Evolutionary conservation across 2,888 invertebrate genomes (phyloP).

Genomic region (Megalurothrips usitatus): DNA sequence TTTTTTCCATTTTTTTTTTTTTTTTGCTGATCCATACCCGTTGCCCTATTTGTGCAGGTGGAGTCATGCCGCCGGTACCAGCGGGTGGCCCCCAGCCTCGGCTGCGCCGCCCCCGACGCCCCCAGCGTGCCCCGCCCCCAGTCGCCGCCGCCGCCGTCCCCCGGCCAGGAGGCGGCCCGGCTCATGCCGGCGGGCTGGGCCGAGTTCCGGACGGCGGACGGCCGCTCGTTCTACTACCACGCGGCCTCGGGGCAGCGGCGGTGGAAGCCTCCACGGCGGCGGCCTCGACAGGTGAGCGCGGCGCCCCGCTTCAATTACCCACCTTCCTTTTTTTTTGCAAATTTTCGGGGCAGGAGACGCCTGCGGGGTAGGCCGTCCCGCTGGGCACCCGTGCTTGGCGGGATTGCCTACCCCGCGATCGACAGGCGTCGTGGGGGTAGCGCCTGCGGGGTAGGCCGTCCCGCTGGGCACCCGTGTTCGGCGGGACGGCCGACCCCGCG

Average conservation of each 20-base stretch:
- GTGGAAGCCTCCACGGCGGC: conserved; percentile 36
- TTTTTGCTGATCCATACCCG: not conserved
- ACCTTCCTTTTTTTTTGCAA: too few relatives aligned
- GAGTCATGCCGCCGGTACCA: conserved; percentile 10
- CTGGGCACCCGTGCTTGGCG: too few relatives aligned
- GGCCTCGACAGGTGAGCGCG: conserved; percentile 25
- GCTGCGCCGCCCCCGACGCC: conserved; percentile 11
- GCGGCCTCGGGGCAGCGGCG: conserved; percentile 34
- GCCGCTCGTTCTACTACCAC: conserved; percentile 36
- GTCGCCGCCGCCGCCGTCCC: conserved; percentile 35
- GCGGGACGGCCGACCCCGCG: too few relatives aligned
- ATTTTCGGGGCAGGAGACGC: too few relatives aligned
- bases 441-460: too few relatives aligned
- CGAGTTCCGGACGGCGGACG: conserved; percentile 34
- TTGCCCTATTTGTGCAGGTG: not conserved
- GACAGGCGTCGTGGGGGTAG: too few relatives aligned
- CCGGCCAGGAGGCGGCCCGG: conserved; percentile 33
- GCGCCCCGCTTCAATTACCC: not conserved
- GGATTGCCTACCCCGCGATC: too few relatives aligned
- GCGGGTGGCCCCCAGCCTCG: not conserved
- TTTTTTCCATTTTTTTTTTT: not conserved
- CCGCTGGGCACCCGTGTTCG: too few relatives aligned
- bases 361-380: too few relatives aligned
- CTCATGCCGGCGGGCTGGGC: conserved; percentile 35
- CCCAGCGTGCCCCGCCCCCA: conserved; percentile 20